A percentile compares a stretch with the other conserved stretches of the same genome.
Conservation (phyloP, 2,888 invertebrate species). For the Danaus chrysippus region DNA sequence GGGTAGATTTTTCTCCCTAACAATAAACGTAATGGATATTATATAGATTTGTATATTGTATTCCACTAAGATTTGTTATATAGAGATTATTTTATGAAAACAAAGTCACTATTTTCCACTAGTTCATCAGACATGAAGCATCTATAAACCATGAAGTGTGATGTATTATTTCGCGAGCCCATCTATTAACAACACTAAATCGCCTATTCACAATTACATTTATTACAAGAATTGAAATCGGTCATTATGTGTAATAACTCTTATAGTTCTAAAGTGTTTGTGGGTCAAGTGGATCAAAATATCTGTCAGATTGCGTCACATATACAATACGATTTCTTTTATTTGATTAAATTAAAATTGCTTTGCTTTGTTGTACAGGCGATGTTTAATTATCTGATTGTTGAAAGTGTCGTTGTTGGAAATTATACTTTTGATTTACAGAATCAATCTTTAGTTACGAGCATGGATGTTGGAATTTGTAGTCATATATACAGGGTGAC, state of each 20-base stretch:
- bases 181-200: background rate
- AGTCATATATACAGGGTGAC: too few relatives aligned
- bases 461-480: too few relatives aligned
- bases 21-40: too few relatives aligned
- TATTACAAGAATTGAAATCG: background rate
- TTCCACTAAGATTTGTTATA: background rate
- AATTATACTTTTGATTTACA: too few relatives aligned
- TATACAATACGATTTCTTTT: background rate
- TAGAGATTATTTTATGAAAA: background rate
- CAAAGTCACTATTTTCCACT: background rate
- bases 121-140: background rate
- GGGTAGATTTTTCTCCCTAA: too few relatives aligned
- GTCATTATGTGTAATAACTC: conserved; percentile 2
- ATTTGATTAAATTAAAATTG: background rate
- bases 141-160: background rate
- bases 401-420: too few relatives aligned
- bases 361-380: background rate
- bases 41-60: too few relatives aligned
- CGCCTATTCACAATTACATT: conserved; percentile 4
- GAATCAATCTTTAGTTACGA: too few relatives aligned
- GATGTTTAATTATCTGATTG: background rate
- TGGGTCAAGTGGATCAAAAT: conserved; percentile 5
- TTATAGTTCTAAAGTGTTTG: conserved; percentile 4
- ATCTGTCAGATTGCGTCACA: background rate
- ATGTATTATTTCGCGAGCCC: conserved; percentile 8